Evolutionary conservation across 2,113 vertebrate species (phyloP).

Genomic region (Amia ocellicauda): DNA sequence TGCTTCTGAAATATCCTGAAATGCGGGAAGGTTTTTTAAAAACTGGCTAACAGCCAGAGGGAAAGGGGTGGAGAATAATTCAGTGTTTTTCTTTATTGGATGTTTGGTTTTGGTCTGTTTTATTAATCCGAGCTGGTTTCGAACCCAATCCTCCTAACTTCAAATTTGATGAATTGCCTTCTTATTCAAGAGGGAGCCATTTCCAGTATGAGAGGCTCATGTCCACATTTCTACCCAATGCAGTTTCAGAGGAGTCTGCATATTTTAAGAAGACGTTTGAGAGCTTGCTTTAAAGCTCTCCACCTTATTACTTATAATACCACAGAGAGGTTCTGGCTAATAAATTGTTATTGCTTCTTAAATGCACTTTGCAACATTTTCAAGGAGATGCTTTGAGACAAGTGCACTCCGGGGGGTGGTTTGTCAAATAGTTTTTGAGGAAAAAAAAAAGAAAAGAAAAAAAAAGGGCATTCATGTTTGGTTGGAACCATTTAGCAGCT

Average conservation of each 20-base stretch:
- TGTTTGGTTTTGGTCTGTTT: too few relatives aligned
- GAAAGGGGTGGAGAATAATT: too few relatives aligned
- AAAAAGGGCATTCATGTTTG: neutral
- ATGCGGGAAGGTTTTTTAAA: too few relatives aligned
- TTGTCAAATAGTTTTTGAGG: neutral
- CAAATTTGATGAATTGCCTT: too few relatives aligned
- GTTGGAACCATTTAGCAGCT: too few relatives aligned
- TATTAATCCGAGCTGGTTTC: too few relatives aligned
- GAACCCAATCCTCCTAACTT: too few relatives aligned
- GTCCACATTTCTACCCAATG: neutral
- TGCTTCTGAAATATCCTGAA: too few relatives aligned
- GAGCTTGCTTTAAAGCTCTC: slow-evolving; percentile 22
- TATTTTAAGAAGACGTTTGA: slow-evolving; percentile 11
- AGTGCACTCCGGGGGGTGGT: neutral
- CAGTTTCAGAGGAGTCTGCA: slow-evolving; percentile 8
- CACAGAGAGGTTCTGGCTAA: slow-evolving; percentile 32
- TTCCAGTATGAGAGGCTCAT: too few relatives aligned
- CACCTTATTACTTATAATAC: slow-evolving; percentile 28
- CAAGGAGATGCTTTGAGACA: slow-evolving; percentile 1
- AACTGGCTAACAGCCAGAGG: too few relatives aligned
- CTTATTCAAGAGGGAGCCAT: too few relatives aligned
- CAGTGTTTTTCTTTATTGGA: too few relatives aligned
- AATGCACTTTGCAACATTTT: slow-evolving; percentile 14
- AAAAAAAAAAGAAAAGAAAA: neutral
- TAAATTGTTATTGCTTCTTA: slow-evolving; percentile 34